These are phyloP conservation scores for Pristis pectinata DNA, from an alignment of 2,797 vertebrate species.

Conservation along the genomic window DNA sequence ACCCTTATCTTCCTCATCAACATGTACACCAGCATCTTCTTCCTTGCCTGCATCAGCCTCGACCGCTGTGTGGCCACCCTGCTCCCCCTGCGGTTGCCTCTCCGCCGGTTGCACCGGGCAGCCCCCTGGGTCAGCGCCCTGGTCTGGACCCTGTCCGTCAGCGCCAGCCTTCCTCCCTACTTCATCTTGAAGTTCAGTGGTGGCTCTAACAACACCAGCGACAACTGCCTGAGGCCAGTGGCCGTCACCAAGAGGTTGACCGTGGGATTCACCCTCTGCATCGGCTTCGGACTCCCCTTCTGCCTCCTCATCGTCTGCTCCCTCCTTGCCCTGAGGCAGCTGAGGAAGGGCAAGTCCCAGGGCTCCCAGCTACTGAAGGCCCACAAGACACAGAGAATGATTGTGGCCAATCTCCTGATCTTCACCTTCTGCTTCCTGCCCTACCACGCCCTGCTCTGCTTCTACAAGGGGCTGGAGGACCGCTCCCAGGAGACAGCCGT, in stretches of 20 bases:
- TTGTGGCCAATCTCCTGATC: slow-evolving; percentile 50
- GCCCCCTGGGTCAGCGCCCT: slow-evolving; percentile 55
- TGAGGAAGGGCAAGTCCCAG: slow-evolving; percentile 50
- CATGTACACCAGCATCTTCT: slow-evolving; percentile 44
- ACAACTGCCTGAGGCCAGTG: slow-evolving; percentile 50
- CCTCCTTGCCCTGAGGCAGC: slow-evolving; percentile 49
- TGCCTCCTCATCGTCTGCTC: slow-evolving; percentile 55
- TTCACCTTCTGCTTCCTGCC: slow-evolving; percentile 64
- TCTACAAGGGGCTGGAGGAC: slow-evolving; percentile 38
- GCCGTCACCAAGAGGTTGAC: slow-evolving; percentile 41
- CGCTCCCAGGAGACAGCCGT: rapidly evolving
- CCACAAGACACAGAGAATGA: slow-evolving; percentile 56
- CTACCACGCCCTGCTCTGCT: slow-evolving; percentile 52
- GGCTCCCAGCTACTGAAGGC: slow-evolving; percentile 52
- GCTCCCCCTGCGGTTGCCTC: slow-evolving; percentile 51
- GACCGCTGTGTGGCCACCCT: slow-evolving; percentile 61
- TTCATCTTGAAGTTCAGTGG: neutral
- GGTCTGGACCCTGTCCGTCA: slow-evolving; percentile 56
- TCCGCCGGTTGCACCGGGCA: slow-evolving; percentile 50
- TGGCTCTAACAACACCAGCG: rapidly evolving
- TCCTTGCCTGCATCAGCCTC: slow-evolving; percentile 57
- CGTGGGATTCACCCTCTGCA: slow-evolving; percentile 44
- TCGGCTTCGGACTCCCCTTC: slow-evolving; percentile 57
- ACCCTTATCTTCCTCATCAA: slow-evolving; percentile 55
- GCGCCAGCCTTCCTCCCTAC: slow-evolving; percentile 51